Percentiles rank a stretch among this genome's conserved stretches.
These are phyloP conservation scores for Halocynthia aurantium DNA, from an alignment of 23 tunicate genomes.

Conservation along the genomic window DNA sequence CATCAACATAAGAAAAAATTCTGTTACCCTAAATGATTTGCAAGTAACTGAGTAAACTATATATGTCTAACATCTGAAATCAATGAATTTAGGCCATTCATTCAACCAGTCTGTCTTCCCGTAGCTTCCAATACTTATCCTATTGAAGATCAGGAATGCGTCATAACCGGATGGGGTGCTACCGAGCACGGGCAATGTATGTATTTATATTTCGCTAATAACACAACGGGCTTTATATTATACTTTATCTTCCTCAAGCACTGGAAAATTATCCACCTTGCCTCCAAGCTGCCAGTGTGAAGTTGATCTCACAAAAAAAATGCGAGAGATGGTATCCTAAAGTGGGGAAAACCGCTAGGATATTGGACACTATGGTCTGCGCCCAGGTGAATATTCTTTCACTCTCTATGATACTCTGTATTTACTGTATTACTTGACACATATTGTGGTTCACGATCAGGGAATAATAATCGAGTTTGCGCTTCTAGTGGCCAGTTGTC, in stretches of 20 bases:
- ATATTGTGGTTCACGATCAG: no score
- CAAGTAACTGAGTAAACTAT: no score
- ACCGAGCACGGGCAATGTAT: not conserved
- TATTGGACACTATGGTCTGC: conserved; percentile 2
- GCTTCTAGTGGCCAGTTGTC: no score
- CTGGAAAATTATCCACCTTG: not conserved
- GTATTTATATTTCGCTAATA: not conserved
- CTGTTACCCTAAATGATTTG: no score
- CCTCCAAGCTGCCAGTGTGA: not conserved
- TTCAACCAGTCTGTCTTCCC: conserved; percentile 3
- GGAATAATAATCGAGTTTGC: no score
- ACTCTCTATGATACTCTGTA: no score
- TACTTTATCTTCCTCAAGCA: not conserved
- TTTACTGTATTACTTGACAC: no score
- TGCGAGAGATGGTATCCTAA: not conserved
- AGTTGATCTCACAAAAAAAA: not conserved
- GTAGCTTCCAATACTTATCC: not conserved
- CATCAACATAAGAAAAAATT: no score
- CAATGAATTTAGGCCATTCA: not conserved
- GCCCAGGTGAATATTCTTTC: not conserved
- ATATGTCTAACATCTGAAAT: no score
- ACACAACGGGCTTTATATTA: not conserved
- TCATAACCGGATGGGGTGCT: conserved; percentile 10
- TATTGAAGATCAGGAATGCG: not conserved
- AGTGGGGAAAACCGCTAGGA: not conserved